Percentiles rank a stretch among this genome's conserved stretches.
These are phyloP conservation scores for Drosophila pseudoobscura DNA, from an alignment of 1,140 invertebrate genomes.

Conservation along the genomic window DNA sequence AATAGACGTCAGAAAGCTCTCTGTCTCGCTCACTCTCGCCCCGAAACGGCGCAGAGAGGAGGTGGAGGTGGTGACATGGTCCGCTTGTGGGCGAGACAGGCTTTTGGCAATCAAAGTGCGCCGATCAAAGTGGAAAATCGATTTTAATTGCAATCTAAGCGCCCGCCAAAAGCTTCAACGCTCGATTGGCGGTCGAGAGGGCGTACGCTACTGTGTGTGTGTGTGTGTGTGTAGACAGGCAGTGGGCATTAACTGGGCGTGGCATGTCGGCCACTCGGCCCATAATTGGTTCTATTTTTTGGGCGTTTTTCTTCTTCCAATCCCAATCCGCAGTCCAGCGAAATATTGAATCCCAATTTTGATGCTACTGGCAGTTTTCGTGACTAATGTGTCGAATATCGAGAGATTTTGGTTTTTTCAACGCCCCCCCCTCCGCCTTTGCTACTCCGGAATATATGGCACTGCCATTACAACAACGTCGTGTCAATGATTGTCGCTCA, in stretches of 20 bases:
- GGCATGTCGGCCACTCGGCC: not conserved
- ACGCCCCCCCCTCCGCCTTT: not conserved
- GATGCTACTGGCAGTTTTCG: not conserved
- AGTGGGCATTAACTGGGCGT: constrained; percentile 15
- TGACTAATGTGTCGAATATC: constrained; percentile 7
- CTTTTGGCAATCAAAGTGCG: constrained; percentile 69
- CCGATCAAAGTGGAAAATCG: constrained; percentile 76
- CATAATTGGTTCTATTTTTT: not conserved
- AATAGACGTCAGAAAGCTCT: constrained; percentile 64
- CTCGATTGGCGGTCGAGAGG: constrained; percentile 51
- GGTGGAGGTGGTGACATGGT: not conserved
- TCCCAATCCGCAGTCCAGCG: too few species aligned
- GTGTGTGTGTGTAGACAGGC: not conserved
- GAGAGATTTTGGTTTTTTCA: constrained; percentile 1
- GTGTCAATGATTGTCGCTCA: constrained; percentile 6
- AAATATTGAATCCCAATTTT: not conserved
- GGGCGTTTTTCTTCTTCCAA: not conserved
- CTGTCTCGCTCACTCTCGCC: too few species aligned
- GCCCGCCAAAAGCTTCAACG: constrained; percentile 26
- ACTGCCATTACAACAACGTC: not conserved
- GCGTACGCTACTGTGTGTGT: not conserved
- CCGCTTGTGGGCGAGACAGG: constrained; percentile 38
- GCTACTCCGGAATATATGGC: too few species aligned
- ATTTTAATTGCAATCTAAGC: constrained; percentile 78
- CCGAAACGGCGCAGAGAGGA: too few species aligned